Conservation (phyloP, 2,797 vertebrate species). For the Masticophis lateralis region DNA sequence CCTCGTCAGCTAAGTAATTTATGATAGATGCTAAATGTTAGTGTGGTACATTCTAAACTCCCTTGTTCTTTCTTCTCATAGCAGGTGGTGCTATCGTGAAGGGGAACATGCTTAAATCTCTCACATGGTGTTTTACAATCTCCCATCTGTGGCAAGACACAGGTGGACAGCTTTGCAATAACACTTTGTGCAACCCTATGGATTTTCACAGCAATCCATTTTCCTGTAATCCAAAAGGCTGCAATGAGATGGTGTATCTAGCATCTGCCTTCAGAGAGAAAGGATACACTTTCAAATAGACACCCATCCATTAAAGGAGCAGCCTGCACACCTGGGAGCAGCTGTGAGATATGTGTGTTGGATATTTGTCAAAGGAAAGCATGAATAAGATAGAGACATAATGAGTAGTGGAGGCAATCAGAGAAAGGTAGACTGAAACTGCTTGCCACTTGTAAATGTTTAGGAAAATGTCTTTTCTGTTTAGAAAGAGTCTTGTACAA, state of each 20-base stretch:
- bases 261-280: conserved; percentile 20
- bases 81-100: conserved; percentile 33
- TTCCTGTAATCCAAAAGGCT: conserved; percentile 29
- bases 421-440: neutral
- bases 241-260: conserved; percentile 2
- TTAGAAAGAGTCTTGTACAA: neutral
- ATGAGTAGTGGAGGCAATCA: neutral
- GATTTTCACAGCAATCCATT: conserved; percentile 39
- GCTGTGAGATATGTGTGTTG: neutral
- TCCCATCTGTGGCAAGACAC: conserved; percentile 38
- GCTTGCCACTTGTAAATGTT: neutral
- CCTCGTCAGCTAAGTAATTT: conserved; percentile 1
- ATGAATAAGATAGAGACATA: neutral
- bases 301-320: neutral
- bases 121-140: conserved; percentile 22
- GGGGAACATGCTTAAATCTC: neutral
- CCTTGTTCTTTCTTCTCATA: conserved; percentile 1
- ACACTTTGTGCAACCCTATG: conserved; percentile 22
- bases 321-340: neutral
- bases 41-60: neutral
- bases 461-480: neutral
- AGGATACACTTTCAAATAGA: conserved; percentile 18
- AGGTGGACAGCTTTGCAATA: conserved; percentile 40
- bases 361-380: neutral
- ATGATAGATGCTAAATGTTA: neutral